phyloP scores from a whole-genome alignment of 2,888 invertebrate species.

The Acronicta alni region DNA sequence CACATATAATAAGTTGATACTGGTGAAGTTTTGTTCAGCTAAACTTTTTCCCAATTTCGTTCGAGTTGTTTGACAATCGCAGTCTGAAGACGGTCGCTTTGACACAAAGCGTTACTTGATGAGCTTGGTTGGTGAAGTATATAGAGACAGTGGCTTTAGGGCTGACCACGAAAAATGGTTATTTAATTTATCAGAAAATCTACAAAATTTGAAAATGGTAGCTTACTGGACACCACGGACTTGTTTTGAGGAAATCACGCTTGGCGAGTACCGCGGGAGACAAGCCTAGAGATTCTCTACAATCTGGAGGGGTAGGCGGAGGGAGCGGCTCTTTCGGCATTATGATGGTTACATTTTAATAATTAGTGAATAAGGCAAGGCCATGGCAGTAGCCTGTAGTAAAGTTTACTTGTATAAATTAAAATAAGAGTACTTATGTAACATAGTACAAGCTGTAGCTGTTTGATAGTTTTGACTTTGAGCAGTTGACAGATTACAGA shows the following conservation, averaged over 20 bases:
- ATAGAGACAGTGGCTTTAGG: background rate
- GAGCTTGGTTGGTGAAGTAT: too few relatives aligned
- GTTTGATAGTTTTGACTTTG: too few relatives aligned
- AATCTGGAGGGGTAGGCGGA: slow-evolving; percentile 24
- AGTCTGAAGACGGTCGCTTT: background rate
- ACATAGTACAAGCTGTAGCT: too few relatives aligned
- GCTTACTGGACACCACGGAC: slow-evolving; percentile 65
- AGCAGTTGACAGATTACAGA: too few relatives aligned
- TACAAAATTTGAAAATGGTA: background rate
- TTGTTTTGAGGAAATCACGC: slow-evolving; percentile 55
- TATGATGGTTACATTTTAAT: slow-evolving; percentile 1
- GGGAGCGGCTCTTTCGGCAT: slow-evolving; percentile 32
- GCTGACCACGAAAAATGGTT: background rate
- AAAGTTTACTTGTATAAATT: background rate
- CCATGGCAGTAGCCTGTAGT: background rate
- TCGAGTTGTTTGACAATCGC: too few relatives aligned
- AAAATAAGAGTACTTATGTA: too few relatives aligned
- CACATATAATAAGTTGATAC: background rate
- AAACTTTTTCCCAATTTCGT: too few relatives aligned
- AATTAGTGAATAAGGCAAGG: background rate
- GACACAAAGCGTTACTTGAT: background rate
- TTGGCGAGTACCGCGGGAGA: slow-evolving; percentile 68
- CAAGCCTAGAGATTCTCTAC: slow-evolving; percentile 59
- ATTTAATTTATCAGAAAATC: background rate
- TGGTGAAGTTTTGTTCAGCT: too few relatives aligned